Conservation (phyloP, 2,113 vertebrate species). For the Columba livia region DNA sequence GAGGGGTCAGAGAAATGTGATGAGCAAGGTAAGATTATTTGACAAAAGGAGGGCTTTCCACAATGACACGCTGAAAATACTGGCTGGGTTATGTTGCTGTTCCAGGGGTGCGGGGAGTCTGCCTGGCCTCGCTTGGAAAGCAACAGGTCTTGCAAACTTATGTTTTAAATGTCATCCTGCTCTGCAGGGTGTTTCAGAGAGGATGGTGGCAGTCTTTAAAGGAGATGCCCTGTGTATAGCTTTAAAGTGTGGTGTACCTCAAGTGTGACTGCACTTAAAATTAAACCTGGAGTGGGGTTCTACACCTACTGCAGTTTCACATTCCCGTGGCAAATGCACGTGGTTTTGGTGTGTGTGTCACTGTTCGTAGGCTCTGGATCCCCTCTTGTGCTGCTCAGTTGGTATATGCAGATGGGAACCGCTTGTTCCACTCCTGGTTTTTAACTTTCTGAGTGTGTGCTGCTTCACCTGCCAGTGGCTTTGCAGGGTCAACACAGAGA, state of each 20-base stretch:
- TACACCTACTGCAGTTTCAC: background rate
- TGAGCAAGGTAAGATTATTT: constrained; percentile 26
- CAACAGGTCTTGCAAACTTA: constrained; percentile 8
- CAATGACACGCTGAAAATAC: background rate
- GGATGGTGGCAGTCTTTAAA: background rate
- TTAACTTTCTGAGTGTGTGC: background rate
- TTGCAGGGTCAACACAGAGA: background rate
- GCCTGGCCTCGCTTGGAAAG: background rate
- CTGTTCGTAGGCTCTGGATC: background rate
- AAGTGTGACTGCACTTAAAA: background rate
- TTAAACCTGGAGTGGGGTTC: background rate
- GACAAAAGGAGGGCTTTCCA: background rate
- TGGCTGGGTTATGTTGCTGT: rapidly evolving
- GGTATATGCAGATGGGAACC: rapidly evolving
- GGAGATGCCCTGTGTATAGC: background rate
- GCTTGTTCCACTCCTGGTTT: background rate
- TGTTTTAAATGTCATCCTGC: background rate
- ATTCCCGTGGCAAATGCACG: rapidly evolving
- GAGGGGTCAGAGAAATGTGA: background rate
- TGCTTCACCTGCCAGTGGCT: background rate
- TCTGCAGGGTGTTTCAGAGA: background rate
- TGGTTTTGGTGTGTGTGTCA: rapidly evolving
- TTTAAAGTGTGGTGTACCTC: background rate
- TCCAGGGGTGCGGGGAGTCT: rapidly evolving
- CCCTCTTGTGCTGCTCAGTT: background rate